Conservation (phyloP, 2,888 invertebrate species). For the Tipula confusa region DNA sequence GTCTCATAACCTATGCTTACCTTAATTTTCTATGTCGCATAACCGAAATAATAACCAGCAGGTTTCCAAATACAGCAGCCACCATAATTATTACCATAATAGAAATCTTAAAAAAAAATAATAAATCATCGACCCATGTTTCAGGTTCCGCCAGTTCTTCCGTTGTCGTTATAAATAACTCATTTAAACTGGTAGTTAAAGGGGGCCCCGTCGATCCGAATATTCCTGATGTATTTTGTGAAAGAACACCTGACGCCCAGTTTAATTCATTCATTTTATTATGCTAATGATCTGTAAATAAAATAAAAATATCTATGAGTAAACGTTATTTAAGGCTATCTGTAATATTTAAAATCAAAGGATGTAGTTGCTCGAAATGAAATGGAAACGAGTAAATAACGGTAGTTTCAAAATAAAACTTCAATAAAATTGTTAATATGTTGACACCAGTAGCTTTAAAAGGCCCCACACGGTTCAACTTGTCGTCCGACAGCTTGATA, state of each 20-base stretch:
- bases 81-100: constrained; percentile 86
- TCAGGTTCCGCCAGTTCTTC: constrained; percentile 37
- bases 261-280: background rate
- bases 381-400: too few relatives aligned
- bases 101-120: constrained; percentile 65
- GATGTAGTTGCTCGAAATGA: too few relatives aligned
- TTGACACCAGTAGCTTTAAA: too few relatives aligned
- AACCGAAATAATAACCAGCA: constrained; percentile 82
- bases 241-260: background rate
- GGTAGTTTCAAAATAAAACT: too few relatives aligned
- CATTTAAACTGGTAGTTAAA: background rate
- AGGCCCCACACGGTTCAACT: too few relatives aligned
- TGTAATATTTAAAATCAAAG: too few relatives aligned
- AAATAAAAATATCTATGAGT: background rate
- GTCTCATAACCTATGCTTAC: constrained; percentile 40
- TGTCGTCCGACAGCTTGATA: too few relatives aligned
- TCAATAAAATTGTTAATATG: too few relatives aligned
- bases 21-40: constrained; percentile 67
- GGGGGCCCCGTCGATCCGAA: constrained; percentile 37
- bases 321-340: too few relatives aligned
- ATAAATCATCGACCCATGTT: constrained; percentile 56
- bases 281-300: background rate
- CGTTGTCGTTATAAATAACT: background rate
- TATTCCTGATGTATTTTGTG: constrained; percentile 33
- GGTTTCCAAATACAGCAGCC: constrained; percentile 84